These are phyloP conservation scores for Zeugodacus cucurbitae DNA, from an alignment of 1,140 invertebrate species.

Conservation along the genomic window DNA sequence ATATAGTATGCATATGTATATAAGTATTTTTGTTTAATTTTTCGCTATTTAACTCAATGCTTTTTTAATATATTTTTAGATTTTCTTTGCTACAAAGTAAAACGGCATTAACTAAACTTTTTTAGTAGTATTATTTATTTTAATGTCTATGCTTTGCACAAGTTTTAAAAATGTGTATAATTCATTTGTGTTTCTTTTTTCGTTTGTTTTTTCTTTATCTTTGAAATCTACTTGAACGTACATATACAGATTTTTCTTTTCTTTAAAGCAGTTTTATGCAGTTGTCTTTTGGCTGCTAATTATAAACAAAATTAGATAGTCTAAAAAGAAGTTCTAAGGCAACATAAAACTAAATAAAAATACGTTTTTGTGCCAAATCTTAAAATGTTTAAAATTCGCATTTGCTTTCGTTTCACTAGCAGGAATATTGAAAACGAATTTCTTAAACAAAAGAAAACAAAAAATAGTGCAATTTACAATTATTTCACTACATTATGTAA, in stretches of 20 bases:
- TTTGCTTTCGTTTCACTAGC: background rate
- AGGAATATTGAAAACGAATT: background rate
- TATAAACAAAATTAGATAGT: background rate
- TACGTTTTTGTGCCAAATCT: conserved; percentile 34
- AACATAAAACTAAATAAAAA: conserved; percentile 35
- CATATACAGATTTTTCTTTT: background rate
- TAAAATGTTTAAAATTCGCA: conserved; percentile 21
- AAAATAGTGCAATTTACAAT: background rate
- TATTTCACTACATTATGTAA: conserved; percentile 8
- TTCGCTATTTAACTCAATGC: background rate
- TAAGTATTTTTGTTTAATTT: background rate
- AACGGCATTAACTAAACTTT: background rate
- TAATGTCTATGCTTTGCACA: background rate
- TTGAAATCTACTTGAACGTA: background rate
- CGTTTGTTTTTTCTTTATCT: background rate
- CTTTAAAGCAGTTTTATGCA: background rate
- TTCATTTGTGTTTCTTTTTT: background rate
- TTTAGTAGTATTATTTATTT: background rate
- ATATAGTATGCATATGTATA: background rate
- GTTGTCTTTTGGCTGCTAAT: conserved; percentile 19
- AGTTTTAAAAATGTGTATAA: conserved; percentile 1
- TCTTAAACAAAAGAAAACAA: background rate
- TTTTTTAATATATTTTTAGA: conserved; percentile 3
- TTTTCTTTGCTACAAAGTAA: conserved; percentile 9
- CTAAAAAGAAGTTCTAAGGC: background rate